A percentile compares a stretch with the other conserved stretches of the same genome.
Conservation (phyloP, 1,140 invertebrate species). For the Protaetia brevitarsis region DNA sequence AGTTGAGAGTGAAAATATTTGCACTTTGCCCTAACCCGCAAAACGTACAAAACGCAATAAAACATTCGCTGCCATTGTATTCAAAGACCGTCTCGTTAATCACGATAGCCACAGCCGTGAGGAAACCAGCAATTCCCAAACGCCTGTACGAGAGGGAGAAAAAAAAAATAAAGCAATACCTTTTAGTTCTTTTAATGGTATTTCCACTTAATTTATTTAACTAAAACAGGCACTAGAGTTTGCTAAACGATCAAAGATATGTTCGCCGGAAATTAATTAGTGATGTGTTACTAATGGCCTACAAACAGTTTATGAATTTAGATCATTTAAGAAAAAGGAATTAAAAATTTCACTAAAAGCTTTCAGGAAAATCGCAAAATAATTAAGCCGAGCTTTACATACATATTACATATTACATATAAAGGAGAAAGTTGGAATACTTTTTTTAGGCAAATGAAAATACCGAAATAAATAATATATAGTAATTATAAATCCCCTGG, state of each 20-base stretch:
- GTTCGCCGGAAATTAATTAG: not conserved
- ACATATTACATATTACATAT: too few relatives aligned
- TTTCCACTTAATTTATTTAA: not conserved
- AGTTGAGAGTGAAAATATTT: conserved; percentile 15
- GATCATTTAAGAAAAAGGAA: too few relatives aligned
- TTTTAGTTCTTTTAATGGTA: not conserved
- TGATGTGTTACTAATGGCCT: not conserved
- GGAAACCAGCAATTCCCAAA: not conserved
- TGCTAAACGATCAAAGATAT: not conserved
- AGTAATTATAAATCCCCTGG: too few relatives aligned
- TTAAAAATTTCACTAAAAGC: too few relatives aligned
- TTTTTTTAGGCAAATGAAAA: too few relatives aligned
- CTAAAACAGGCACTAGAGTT: not conserved
- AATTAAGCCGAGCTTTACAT: too few relatives aligned
- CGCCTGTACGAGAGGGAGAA: not conserved
- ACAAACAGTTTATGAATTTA: too few relatives aligned
- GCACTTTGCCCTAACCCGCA: conserved; percentile 3
- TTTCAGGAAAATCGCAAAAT: too few relatives aligned
- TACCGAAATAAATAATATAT: too few relatives aligned
- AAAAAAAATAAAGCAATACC: too few relatives aligned
- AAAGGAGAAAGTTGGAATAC: too few relatives aligned
- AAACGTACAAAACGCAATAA: conserved; percentile 1
- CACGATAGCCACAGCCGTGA: not conserved
- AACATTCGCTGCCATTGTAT: conserved; percentile 1
- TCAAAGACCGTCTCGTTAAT: not conserved